A percentile compares a stretch with the other conserved stretches of the same genome.
These are phyloP conservation scores for Antedon mediterranea DNA, from an alignment of 53 echinoderm and acorn worm genomes.

Conservation along the genomic window DNA sequence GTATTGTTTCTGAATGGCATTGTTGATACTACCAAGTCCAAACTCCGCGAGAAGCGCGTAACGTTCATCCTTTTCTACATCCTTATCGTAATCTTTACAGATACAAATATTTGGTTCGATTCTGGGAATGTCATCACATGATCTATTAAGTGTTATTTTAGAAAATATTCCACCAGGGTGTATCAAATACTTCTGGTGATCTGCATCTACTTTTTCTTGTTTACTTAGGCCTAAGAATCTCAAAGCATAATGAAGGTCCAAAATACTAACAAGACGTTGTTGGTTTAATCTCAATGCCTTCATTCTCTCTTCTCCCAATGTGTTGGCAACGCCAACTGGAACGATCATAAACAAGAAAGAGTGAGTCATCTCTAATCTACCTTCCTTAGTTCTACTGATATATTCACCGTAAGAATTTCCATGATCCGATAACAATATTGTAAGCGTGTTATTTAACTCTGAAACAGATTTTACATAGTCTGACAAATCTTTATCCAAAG, in stretches of 20 bases:
- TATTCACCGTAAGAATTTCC: conserved; percentile 66
- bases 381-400: conserved; percentile 40
- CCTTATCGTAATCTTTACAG: conserved; percentile 35
- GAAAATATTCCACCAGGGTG: conserved; percentile 36
- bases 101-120: conserved; percentile 71
- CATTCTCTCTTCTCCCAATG: conserved; percentile 17
- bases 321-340: conserved; percentile 24
- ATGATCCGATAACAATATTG: conserved; percentile 61
- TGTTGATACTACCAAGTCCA: conserved; percentile 55
- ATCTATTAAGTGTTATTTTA: conserved; percentile 26
- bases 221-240: conserved; percentile 9
- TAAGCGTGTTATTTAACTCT: conserved; percentile 43
- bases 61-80: conserved; percentile 37
- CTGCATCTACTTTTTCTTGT: not conserved
- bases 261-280: conserved; percentile 42
- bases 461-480: conserved; percentile 40
- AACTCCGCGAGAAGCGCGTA: conserved; percentile 45
- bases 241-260: conserved; percentile 60
- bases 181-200: conserved; percentile 26
- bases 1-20: conserved; percentile 45
- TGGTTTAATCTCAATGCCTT: conserved; percentile 38
- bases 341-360: conserved; percentile 45
- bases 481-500: conserved; percentile 36
- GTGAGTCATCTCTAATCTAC: conserved; percentile 63
- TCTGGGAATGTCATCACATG: conserved; percentile 52